Conservation (phyloP, 37 sponge, comb jelly and placozoan genomes). For the Oopsacas minuta region DNA sequence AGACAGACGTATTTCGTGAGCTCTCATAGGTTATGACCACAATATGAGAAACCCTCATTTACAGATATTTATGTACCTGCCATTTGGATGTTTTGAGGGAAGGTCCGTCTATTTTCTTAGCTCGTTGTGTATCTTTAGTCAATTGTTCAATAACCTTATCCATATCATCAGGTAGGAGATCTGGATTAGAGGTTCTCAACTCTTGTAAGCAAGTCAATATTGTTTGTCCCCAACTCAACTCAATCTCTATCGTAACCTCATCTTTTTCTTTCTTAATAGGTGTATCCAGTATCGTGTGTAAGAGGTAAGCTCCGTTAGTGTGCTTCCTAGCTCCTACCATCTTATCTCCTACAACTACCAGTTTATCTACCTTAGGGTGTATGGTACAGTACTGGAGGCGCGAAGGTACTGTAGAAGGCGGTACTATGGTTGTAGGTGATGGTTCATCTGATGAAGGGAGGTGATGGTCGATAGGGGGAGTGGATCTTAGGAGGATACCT, state of each 20-base stretch:
- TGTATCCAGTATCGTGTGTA: conserved; percentile 1
- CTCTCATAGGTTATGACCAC: too few relatives aligned
- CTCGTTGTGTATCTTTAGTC: neutral
- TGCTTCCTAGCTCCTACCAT: conserved; percentile 5
- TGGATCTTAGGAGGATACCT: neutral
- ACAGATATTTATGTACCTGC: neutral
- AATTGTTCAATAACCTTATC: neutral
- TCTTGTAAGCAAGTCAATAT: neutral
- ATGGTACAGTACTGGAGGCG: neutral
- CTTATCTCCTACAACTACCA: neutral
- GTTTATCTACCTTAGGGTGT: neutral
- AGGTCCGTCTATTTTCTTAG: neutral
- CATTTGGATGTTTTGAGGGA: conserved; percentile 14
- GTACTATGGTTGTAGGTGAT: neutral
- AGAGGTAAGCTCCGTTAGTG: neutral
- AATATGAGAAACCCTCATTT: too few relatives aligned
- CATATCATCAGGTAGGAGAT: conserved; percentile 7
- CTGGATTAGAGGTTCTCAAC: neutral
- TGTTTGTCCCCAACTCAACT: neutral
- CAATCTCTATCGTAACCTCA: neutral
- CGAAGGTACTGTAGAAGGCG: neutral
- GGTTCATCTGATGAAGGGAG: neutral
- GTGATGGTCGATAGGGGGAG: conserved; percentile 10
- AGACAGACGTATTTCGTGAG: too few relatives aligned
- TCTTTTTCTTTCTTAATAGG: neutral